phyloP scores from a whole-genome alignment of 2,888 invertebrate species.

The Thecophora atra region DNA sequence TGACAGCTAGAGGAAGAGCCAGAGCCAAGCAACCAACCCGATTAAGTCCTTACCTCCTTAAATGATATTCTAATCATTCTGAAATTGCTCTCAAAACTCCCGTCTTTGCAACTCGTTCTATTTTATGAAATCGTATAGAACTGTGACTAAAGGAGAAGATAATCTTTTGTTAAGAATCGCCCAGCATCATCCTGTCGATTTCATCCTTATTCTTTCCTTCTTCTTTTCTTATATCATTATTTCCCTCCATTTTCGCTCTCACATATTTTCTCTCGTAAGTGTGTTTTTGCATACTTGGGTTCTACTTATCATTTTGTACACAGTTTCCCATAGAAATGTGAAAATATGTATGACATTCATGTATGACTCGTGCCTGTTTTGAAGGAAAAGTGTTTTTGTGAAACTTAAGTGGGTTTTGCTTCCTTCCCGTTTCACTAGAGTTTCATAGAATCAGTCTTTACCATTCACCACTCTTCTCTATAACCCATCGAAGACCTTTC shows the following conservation, averaged over 20 bases:
- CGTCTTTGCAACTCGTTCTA: no score
- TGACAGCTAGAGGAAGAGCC: no score
- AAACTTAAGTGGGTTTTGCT: slow-evolving; percentile 47
- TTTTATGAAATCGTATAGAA: slow-evolving; percentile 13
- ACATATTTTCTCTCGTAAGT: no score
- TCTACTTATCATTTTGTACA: neutral
- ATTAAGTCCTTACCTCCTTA: neutral
- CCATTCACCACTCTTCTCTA: neutral
- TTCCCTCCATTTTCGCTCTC: no score
- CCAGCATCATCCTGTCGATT: no score
- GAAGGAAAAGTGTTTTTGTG: neutral
- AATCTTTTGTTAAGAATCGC: no score
- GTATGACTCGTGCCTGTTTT: no score
- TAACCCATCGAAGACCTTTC: neutral
- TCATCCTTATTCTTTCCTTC: no score
- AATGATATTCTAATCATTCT: slow-evolving; percentile 57
- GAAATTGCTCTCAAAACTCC: slow-evolving; percentile 58
- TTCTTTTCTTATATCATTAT: no score
- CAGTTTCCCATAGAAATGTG: no score
- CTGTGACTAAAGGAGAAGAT: neutral
- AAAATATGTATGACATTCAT: neutral
- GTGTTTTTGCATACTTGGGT: no score
- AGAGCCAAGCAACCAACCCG: slow-evolving; percentile 28
- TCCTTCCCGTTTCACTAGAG: slow-evolving; percentile 54
- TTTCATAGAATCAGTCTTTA: neutral